A percentile compares a stretch with the other conserved stretches of the same genome.
phyloP scores from a whole-genome alignment of 2,797 vertebrate species.

The Potorous gilbertii region DNA sequence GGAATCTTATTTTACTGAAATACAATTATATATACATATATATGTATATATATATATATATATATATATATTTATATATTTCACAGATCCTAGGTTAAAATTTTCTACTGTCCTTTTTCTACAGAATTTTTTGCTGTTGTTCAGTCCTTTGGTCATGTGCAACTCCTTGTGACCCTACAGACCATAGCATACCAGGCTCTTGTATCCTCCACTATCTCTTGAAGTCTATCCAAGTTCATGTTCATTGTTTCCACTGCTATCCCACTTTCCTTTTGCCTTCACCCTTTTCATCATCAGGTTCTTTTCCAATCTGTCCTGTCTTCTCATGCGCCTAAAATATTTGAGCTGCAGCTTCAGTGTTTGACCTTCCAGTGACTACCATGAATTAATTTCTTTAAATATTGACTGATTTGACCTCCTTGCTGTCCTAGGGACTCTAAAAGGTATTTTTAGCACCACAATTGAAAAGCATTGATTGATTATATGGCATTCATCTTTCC shows the following conservation, averaged over 20 bases:
- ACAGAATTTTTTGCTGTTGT: neutral
- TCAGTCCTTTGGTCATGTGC: neutral
- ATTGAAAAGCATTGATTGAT: neutral
- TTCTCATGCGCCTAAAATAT: neutral
- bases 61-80: neutral
- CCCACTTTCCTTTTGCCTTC: neutral
- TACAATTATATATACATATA: no score
- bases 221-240: neutral
- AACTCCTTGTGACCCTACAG: neutral
- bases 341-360: neutral
- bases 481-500: neutral
- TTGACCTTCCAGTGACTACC: neutral
- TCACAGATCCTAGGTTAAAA: neutral
- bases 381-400: neutral
- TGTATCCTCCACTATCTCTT: neutral
- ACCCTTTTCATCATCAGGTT: neutral
- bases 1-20: no score
- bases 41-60: no score
- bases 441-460: neutral
- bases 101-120: neutral
- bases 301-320: neutral
- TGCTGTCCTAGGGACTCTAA: neutral
- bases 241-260: neutral
- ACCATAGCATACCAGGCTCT: neutral
- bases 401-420: neutral